A percentile compares a stretch with the other conserved stretches of the same genome.
These are phyloP conservation scores for Harpagoxenus sublaevis DNA, from an alignment of 2,888 invertebrate genomes.

Conservation along the genomic window DNA sequence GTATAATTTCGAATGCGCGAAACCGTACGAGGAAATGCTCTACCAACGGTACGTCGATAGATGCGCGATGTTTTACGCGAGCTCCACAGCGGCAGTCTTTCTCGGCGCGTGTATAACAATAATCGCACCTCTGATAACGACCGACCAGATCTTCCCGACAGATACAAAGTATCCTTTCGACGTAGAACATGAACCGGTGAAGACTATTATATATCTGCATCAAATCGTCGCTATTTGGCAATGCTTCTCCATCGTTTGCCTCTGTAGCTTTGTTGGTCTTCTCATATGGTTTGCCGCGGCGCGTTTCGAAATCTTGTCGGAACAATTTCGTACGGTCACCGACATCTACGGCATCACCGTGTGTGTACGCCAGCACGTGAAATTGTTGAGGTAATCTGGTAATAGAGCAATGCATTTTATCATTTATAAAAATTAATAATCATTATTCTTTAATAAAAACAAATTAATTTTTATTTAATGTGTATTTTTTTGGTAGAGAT, in stretches of 20 bases:
- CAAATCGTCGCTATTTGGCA: conserved; percentile 75
- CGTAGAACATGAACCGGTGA: conserved; percentile 54
- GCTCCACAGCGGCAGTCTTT: conserved; percentile 65
- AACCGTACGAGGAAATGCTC: conserved; percentile 65
- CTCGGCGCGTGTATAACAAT: conserved; percentile 49
- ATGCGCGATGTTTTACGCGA: conserved; percentile 71
- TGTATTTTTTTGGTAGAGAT: background rate
- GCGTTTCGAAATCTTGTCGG: conserved; percentile 72
- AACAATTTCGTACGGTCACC: conserved; percentile 55
- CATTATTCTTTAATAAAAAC: background rate
- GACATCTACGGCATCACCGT: background rate
- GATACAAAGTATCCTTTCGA: conserved; percentile 80
- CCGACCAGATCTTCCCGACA: conserved; percentile 71
- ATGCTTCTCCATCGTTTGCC: conserved; percentile 67
- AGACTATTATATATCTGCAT: conserved; percentile 67
- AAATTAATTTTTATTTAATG: background rate
- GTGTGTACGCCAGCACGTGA: conserved; percentile 1
- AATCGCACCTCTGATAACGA: background rate
- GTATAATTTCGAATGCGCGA: conserved; percentile 61
- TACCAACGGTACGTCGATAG: conserved; percentile 76
- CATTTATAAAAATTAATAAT: background rate
- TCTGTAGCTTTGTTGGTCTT: conserved; percentile 73
- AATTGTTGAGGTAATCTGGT: conserved; percentile 9
- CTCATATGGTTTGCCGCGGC: conserved; percentile 76
- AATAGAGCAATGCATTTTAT: background rate